Conservation (phyloP, 1,140 invertebrate genomes). For the Hylaeus anthracinus region DNA sequence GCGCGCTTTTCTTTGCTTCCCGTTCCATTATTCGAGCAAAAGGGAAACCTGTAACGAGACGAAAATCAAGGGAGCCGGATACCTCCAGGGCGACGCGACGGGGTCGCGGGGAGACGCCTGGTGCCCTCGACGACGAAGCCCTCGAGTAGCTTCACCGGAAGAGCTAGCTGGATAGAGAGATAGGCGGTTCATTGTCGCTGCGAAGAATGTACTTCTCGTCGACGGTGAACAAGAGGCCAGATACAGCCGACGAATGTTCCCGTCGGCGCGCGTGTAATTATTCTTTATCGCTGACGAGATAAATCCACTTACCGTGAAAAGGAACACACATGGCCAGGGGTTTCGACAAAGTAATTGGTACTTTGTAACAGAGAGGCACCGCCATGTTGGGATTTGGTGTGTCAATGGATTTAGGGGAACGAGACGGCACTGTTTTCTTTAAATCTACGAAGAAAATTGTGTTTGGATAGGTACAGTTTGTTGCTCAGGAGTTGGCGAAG, state of each 20-base stretch:
- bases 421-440: no score
- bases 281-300: background rate
- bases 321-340: background rate
- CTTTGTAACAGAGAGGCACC: background rate
- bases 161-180: background rate
- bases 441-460: no score
- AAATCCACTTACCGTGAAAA: background rate
- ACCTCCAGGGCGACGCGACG: background rate
- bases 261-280: background rate
- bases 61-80: slow-evolving; percentile 20
- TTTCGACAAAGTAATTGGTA: background rate
- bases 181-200: slow-evolving; percentile 2
- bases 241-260: background rate
- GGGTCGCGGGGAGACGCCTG: background rate
- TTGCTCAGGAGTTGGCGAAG: no score
- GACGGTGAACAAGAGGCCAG: background rate
- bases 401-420: no score
- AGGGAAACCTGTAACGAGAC: background rate
- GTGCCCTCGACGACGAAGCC: background rate
- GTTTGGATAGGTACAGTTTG: no score
- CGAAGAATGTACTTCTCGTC: background rate
- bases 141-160: background rate
- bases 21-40: background rate
- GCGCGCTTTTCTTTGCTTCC: background rate
- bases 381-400: no score